Evolutionary conservation across 2,888 invertebrate species (phyloP), one percentile per base, ranked within the genome.

Genomic region (Cosmia pyralina): DNA sequence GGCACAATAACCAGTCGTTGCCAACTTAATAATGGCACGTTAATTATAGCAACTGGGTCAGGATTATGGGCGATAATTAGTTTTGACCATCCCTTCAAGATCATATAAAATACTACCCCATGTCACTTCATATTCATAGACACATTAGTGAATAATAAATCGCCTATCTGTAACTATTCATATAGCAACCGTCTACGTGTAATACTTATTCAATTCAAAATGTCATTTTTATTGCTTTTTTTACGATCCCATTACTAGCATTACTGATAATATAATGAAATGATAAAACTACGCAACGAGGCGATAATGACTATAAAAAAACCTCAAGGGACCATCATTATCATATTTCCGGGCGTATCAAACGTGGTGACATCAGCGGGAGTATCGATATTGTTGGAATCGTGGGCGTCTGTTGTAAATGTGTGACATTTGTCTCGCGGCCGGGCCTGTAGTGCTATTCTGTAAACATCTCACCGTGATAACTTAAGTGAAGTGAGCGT

Each of bases 331-430:
- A 28, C 13, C 34, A 52, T 52, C 22, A 68, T 72, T 81, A 65
- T 74, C 81, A 74, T 80, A 73, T 80, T 73, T 71, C 59, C 50
- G 58, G 50, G n/a, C 38, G 41, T 57, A 58, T 66, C 38, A 67
- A 69, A 67, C 59, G 55, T 63, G 69, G 44, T 76, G 72, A 69
- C 76, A 69, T 72, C 53, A 69, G 13, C 52, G 34, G 19, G 53
- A 34, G 28, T 76, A 69, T 76, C 72, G 69, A 72, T 80, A 76
- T 69, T 80, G 68, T 72, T 41, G 53, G 11, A 17, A 17, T 52
- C 19, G 72, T 72, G 53, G 76, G 80, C 65, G 76, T 72, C 66
- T 67, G 75, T 65, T 55, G 62, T 59, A 72, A 77, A 80, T 80
- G 53, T 55, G 38, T n/a, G 48, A n/a, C 50, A 77, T 80, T 80